phyloP scores from a whole-genome alignment of 2,888 invertebrate species.

The Teleogryllus oceanicus region DNA sequence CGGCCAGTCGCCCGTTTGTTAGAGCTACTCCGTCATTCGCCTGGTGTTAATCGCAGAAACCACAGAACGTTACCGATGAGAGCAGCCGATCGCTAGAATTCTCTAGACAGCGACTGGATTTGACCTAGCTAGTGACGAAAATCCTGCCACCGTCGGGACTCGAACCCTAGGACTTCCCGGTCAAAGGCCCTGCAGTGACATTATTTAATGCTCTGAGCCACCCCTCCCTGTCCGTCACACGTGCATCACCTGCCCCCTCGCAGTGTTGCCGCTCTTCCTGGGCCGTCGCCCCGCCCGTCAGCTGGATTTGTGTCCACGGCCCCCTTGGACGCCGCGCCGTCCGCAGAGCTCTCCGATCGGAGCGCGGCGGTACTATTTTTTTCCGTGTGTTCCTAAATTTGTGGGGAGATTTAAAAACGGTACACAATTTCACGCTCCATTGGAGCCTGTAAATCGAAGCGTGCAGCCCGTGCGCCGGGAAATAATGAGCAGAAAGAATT shows the following conservation, averaged over 20 bases:
- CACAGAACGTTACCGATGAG: too few relatives aligned
- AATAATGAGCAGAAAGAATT: constrained; percentile 18
- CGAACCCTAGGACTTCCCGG: too few relatives aligned
- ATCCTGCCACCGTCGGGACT: too few relatives aligned
- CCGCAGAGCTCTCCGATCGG: background rate
- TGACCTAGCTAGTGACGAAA: too few relatives aligned
- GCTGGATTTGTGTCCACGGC: background rate
- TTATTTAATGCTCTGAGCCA: background rate
- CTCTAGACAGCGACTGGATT: too few relatives aligned
- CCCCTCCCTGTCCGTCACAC: background rate
- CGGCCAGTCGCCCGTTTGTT: too few relatives aligned
- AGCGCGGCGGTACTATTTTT: background rate
- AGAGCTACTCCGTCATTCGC: too few relatives aligned
- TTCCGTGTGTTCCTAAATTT: background rate
- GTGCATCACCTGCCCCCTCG: background rate
- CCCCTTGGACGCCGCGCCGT: background rate
- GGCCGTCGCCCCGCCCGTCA: background rate
- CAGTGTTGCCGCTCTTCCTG: background rate
- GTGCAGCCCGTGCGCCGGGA: background rate
- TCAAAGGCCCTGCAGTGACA: too few relatives aligned
- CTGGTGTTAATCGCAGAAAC: too few relatives aligned
- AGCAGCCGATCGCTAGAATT: too few relatives aligned
- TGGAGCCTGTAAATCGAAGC: constrained; percentile 1
- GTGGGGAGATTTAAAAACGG: constrained; percentile 18
- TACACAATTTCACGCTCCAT: constrained; percentile 10